Evolutionary conservation across 2,113 vertebrate species (phyloP).

Genomic region (Calidris pygmaea): DNA sequence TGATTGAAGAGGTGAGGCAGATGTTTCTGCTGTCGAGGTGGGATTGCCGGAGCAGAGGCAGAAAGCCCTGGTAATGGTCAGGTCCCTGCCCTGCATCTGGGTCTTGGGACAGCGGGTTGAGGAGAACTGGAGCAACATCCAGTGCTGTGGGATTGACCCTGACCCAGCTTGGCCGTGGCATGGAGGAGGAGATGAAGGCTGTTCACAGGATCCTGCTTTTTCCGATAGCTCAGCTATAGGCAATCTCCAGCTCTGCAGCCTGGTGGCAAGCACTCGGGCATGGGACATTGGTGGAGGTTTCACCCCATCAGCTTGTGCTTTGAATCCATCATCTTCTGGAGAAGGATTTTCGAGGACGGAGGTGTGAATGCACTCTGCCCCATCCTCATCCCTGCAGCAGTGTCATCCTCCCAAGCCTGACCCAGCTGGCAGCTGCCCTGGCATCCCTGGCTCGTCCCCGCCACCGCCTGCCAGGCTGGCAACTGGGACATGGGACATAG

Average conservation of each 20-base stretch:
- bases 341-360: neutral
- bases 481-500: accelerated
- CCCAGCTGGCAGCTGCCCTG: neutral
- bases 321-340: neutral
- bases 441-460: neutral
- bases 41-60: neutral
- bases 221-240: neutral
- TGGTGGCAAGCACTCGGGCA: neutral
- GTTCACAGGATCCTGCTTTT: neutral
- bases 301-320: neutral
- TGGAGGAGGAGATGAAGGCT: neutral
- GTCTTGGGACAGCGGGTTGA: neutral
- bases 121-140: neutral
- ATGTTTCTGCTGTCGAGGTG: constrained; percentile 57
- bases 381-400: neutral
- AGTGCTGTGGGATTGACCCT: neutral
- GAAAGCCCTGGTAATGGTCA: neutral
- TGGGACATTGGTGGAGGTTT: neutral
- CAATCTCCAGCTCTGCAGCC: accelerated
- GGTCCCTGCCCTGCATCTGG: neutral
- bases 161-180: neutral
- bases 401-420: neutral
- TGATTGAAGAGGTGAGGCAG: constrained; percentile 70
- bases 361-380: neutral
- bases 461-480: neutral